Evolutionary conservation across 2,888 invertebrate species (phyloP), one percentile per base, ranked within the genome.

Genomic region (Mesorhabditis belari): DNA sequence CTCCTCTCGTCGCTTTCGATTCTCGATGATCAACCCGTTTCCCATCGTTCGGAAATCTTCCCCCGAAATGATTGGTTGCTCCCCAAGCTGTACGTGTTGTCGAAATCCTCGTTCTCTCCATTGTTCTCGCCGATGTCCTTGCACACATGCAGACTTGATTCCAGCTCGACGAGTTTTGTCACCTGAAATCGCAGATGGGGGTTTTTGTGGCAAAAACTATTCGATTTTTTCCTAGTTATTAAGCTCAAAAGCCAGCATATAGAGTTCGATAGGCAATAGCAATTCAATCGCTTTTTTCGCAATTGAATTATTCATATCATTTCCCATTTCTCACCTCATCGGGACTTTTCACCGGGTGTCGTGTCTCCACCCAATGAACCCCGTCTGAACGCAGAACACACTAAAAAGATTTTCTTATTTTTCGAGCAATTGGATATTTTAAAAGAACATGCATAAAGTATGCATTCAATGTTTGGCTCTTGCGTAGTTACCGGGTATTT

Each of bases 371-470:
- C 75, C 75, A 75, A 49, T 75, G 75, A 9, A 75, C 73, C 12
- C 75, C 75, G 55, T 75, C 75, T 6, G 73, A 72, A 1, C 73
- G 69, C 9, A 75, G 62, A 2, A 75, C 71, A 4, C 73, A 67
- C 71, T 74, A 57, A 17, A 35, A 0, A 5, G 29, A 3, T n/a
- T n/a, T n/a, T n/a, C n/a, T n/a, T n/a, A n/a, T n/a, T n/a, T n/a
- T n/a, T n/a, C n/a, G n/a, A n/a, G n/a, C n/a, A n/a, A n/a, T n/a
- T n/a, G n/a, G n/a, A n/a, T n/a, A n/a, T n/a, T n/a, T n/a, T n/a
- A n/a, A n/a, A n/a, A n/a, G n/a, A n/a, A n/a, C n/a, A n/a, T n/a
- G n/a, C n/a, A n/a, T n/a, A n/a, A n/a, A n/a, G n/a, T n/a, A n/a
- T n/a, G n/a, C n/a, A n/a, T n/a, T n/a, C n/a, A n/a, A n/a, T n/a